Base-by-base conservation (phyloP, 2,113 vertebrate species). In the Polypterus senegalus region DNA sequence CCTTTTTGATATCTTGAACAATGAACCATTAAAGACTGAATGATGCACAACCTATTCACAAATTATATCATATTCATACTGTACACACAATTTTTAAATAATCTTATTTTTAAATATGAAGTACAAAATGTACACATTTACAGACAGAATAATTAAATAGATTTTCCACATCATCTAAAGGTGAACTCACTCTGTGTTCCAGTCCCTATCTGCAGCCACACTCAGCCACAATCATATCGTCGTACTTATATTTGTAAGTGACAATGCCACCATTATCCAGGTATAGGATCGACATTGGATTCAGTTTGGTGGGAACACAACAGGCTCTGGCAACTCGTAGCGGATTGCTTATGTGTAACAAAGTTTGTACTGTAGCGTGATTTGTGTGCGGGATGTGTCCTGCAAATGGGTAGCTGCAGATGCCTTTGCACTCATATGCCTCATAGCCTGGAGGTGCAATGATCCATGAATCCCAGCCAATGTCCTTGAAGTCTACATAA, bases 401-500 rank as follows among this genome's bases (percentile, higher is more conserved):
- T 0, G 94, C 93, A 62, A 99, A 67, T 1, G 96, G 96, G 63
- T 91, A 97, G 49, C 84, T 83, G 1, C 96, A 99, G 46, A 86
- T 74, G 1, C 96, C 96, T 0, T 85, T 81, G 64, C 96, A 99
- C 71, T 99, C 93, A 0, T 86, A 99, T 3, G 96, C 96, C 61
- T 99, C 95, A 0, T 99, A 99, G 3, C 92, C 90, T 0, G 83
- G 70, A 0, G 96, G 96, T 0, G 94, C 95, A 0, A 98, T 88
- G 76, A 99, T 96, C 96, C 96, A 99, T 49, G 89, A 95, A 71
- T 99, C 93, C 96, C 96, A 99, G 6, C 94, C 94, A 0, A 99
- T 99, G 65, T 99, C 96, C 71, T 97, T 97, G 80, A 99, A 99
- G 72, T 98, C 92, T 0, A 99, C 93, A 11, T 90, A 94, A 49